Conservation (phyloP, 2,113 vertebrate genomes). For the Misgurnus anguillicaudatus region DNA sequence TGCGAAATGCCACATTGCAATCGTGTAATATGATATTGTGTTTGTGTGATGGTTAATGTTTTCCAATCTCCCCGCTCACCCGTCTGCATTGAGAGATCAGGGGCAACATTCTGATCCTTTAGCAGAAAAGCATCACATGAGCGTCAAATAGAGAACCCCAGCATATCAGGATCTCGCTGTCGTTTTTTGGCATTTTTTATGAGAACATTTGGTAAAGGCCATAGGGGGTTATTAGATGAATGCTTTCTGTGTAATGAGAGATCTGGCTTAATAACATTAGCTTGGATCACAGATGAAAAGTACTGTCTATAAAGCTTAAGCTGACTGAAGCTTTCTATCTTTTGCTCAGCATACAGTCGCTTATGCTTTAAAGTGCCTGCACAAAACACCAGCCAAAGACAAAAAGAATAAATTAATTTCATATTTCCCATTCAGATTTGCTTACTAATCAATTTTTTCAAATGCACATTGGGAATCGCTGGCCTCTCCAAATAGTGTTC, state of each 20-base stretch:
- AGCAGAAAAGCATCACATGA: constrained; percentile 54
- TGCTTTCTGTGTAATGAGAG: constrained; percentile 68
- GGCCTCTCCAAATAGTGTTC: background rate
- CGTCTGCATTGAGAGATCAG: constrained; percentile 16
- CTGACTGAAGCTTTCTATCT: constrained; percentile 23
- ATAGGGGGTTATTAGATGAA: constrained; percentile 66
- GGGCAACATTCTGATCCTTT: constrained; percentile 48
- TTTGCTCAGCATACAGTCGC: background rate
- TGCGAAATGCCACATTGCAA: constrained; percentile 2
- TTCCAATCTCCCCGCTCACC: constrained; percentile 16
- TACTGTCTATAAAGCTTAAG: constrained; percentile 57
- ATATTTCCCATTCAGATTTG: constrained; percentile 6
- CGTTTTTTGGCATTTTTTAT: constrained; percentile 63
- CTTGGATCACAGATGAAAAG: constrained; percentile 74
- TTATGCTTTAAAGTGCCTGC: constrained; percentile 19
- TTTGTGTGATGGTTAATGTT: constrained; percentile 18
- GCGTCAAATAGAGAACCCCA: constrained; percentile 53
- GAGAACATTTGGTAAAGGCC: constrained; percentile 67
- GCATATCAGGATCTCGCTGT: constrained; percentile 49
- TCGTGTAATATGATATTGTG: constrained; percentile 27
- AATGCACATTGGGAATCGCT: background rate
- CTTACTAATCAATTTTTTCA: background rate
- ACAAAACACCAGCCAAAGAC: constrained; percentile 23
- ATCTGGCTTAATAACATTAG: constrained; percentile 76
- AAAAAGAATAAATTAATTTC: constrained; percentile 27